Percentiles rank a stretch among this genome's conserved stretches.
phyloP scores from a whole-genome alignment of 2,113 vertebrate species.

The Chauna torquata region DNA sequence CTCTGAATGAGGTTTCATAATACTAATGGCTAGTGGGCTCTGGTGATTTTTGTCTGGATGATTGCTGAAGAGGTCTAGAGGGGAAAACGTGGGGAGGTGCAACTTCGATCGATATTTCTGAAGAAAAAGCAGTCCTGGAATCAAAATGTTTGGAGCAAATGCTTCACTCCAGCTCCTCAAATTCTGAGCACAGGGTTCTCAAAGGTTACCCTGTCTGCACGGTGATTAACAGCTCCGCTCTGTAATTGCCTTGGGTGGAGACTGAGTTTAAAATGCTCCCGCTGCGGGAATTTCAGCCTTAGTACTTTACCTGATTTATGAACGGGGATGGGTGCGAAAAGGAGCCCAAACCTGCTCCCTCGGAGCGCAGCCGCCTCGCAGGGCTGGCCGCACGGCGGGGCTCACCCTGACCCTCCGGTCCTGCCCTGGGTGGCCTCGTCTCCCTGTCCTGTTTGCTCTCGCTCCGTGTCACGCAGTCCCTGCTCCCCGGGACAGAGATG shows the following conservation, averaged over 20 bases:
- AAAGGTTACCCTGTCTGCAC: not conserved
- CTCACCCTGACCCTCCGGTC: not conserved
- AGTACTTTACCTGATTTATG: not conserved
- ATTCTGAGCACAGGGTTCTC: not conserved
- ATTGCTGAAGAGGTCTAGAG: not conserved
- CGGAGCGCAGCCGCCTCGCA: not conserved
- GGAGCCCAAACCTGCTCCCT: not conserved
- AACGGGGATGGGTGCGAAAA: not conserved
- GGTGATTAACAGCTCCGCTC: not conserved
- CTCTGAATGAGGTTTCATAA: not conserved
- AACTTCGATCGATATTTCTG: not conserved
- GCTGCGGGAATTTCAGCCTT: accelerated
- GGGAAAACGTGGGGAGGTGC: not conserved
- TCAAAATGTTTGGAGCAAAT: not conserved
- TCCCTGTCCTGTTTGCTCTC: not conserved
- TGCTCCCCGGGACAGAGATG: not conserved
- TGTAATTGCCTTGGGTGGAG: not conserved
- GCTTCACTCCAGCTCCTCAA: not conserved
- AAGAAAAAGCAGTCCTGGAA: not conserved
- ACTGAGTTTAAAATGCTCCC: not conserved
- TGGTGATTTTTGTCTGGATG: not conserved
- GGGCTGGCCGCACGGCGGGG: not conserved
- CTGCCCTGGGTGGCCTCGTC: not conserved
- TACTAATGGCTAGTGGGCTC: not conserved
- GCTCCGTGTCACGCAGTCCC: accelerated